Evolutionary conservation across 2,113 vertebrate species (phyloP), one percentile per base, ranked within the genome.

Genomic region (Pluvianellus socialis): DNA sequence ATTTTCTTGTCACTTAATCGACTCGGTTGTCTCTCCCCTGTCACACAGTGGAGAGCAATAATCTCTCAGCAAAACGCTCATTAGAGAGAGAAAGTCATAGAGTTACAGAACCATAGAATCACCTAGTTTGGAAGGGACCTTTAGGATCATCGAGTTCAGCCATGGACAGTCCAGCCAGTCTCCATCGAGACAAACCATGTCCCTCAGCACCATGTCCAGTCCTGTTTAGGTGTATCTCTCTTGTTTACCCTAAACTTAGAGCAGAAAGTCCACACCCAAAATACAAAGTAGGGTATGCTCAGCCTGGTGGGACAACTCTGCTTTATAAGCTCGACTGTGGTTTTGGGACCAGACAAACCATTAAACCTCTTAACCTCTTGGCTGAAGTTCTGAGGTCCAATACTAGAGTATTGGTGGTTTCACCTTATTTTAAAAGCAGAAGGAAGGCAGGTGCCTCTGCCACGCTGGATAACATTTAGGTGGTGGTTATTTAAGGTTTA

Each of bases 361-460:
- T 35, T 21, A 44, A 56, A 49, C 9, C 18, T 44, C 40, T 52
- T 38, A 44, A 53, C 14, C 20, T 55, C 47, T 53, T 33, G 76
- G 42, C 56, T 56, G 38, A 76, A 76, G 15, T n/a, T 63, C 74
- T 79, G 58, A 76, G 58, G 32, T 40, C 45, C 24, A 7, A 2
- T 0, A 5, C 1, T 4, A 10, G 19, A 44, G 12, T 42, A 22
- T 2, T 6, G 12, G 55, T 79, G 90, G 2, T n/a, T 87, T 77
- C 38, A 50, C 24, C 19, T 40, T 18, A 4, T 52, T 89, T 66
- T 42, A 30, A 49, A 76, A 65, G 68, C 45, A 58, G 33, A 65
- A 38, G 35, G 45, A 26, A 83, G 26, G 45, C 12, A 26, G 28
- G 21, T 67, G 56, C 15, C 61, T 79, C 47, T 52, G 55, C 21